Percentiles rank a stretch among this genome's conserved stretches.
phyloP scores from a whole-genome alignment of 2,797 vertebrate species.

The Heterohyrax brucei region DNA sequence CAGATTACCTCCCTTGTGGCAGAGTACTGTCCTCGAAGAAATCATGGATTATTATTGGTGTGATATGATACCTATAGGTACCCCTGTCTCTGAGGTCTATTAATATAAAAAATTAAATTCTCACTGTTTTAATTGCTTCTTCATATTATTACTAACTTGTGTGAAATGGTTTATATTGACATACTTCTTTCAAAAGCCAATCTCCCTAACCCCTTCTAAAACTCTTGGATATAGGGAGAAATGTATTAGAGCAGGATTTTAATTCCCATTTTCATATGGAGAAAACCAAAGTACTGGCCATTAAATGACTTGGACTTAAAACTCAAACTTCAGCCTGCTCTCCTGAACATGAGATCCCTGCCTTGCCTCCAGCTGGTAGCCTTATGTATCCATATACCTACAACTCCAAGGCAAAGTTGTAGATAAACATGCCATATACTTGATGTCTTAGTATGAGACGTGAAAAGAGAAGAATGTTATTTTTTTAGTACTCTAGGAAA shows the following conservation, averaged over 20 bases:
- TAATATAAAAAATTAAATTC: neutral
- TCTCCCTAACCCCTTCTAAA: neutral
- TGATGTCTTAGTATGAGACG: neutral
- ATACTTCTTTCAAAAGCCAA: neutral
- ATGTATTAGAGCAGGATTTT: neutral
- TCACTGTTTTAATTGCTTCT: no score
- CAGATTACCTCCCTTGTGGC: neutral
- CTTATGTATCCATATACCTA: neutral
- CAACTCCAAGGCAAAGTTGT: neutral
- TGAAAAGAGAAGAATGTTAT: neutral
- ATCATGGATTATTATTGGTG: neutral
- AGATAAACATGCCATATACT: no score
- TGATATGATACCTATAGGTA: neutral
- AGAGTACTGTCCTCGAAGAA: neutral
- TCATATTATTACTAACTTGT: no score
- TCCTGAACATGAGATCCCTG: neutral
- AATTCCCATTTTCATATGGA: neutral
- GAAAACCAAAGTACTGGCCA: neutral
- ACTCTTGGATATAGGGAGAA: neutral
- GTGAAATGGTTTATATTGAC: no score
- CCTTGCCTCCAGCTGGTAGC: neutral
- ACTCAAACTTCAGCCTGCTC: neutral
- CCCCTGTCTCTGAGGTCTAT: neutral
- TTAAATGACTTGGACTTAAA: neutral
- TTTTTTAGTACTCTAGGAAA: neutral